A percentile compares a stretch with the other conserved stretches of the same genome.
These are phyloP conservation scores for Syngnathus typhle DNA, from an alignment of 2,113 vertebrate species.

Conservation along the genomic window DNA sequence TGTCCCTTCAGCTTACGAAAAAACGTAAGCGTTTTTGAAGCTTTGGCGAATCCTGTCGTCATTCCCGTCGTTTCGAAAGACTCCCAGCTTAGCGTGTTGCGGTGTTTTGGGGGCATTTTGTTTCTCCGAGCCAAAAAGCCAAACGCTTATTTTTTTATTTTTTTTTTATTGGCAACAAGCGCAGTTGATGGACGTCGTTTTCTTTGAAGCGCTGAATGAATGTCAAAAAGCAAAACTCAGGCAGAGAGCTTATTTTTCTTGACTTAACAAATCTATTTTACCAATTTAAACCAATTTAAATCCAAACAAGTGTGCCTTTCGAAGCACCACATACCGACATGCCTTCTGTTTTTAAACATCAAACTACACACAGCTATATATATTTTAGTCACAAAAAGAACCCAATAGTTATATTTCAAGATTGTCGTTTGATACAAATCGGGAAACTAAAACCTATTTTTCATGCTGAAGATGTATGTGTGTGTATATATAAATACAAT, in stretches of 20 bases:
- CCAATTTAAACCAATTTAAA: constrained; percentile 9
- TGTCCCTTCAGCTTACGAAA: background rate
- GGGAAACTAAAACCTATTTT: constrained; percentile 61
- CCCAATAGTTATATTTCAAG: constrained; percentile 67
- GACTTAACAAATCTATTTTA: constrained; percentile 6
- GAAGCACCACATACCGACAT: constrained; percentile 25
- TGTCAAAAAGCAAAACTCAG: constrained; percentile 57
- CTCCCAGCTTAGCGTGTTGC: constrained; percentile 25
- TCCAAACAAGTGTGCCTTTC: constrained; percentile 62
- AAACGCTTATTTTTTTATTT: background rate
- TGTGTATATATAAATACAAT: background rate
- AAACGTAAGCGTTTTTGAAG: background rate
- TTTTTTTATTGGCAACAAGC: background rate
- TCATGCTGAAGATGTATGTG: constrained; percentile 45
- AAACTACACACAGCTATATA: constrained; percentile 55
- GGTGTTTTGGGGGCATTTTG: constrained; percentile 43
- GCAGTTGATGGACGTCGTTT: background rate
- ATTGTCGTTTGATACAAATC: constrained; percentile 65
- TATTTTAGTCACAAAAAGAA: constrained; percentile 66
- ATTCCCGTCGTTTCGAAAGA: constrained; percentile 24
- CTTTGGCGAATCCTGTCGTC: constrained; percentile 22
- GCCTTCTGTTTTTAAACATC: constrained; percentile 54
- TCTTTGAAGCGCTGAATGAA: constrained; percentile 15
- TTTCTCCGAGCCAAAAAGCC: constrained; percentile 1
- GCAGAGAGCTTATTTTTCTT: constrained; percentile 36